These are phyloP conservation scores for Conus canariensis DNA, from an alignment of 2,888 invertebrate genomes.

Conservation along the genomic window DNA sequence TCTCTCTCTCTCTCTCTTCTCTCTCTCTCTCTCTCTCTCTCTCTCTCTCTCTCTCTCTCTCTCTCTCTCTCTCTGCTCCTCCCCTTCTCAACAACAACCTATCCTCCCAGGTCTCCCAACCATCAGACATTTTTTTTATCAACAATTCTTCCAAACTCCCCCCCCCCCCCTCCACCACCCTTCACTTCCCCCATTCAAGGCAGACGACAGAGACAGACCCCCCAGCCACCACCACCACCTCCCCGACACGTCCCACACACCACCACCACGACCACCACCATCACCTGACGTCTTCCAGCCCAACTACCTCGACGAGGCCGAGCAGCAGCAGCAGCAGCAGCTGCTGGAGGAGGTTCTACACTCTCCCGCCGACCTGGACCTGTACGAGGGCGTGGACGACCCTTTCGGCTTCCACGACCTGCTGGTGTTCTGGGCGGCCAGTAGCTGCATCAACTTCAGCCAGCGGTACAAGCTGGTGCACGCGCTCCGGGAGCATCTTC, in stretches of 20 bases:
- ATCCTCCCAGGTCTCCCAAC: not conserved
- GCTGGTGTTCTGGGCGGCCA: slow-evolving; percentile 37
- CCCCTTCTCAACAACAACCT: not conserved
- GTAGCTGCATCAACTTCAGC: slow-evolving; percentile 33
- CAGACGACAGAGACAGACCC: too few species aligned
- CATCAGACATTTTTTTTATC: too few species aligned
- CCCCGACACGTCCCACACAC: not conserved
- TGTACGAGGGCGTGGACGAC: not conserved
- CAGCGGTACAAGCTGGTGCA: slow-evolving; percentile 22
- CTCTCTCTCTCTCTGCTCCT: not conserved
- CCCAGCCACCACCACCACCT: too few species aligned
- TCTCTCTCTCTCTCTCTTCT: not conserved
- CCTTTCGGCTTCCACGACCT: slow-evolving; percentile 33
- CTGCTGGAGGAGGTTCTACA: not conserved
- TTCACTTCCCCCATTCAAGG: not conserved
- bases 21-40: not conserved
- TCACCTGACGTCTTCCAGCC: not conserved
- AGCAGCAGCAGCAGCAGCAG: too few species aligned
- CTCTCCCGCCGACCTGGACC: not conserved
- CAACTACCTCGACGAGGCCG: not conserved
- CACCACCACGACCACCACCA: not conserved
- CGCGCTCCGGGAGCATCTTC: slow-evolving; percentile 30
- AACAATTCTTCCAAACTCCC: not conserved
- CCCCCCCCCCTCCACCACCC: not conserved
- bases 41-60: not conserved